Percentiles rank a stretch among this genome's conserved stretches.
Evolutionary conservation across 2,888 invertebrate species (phyloP).

Genomic region (Glaucopsyche alexis): DNA sequence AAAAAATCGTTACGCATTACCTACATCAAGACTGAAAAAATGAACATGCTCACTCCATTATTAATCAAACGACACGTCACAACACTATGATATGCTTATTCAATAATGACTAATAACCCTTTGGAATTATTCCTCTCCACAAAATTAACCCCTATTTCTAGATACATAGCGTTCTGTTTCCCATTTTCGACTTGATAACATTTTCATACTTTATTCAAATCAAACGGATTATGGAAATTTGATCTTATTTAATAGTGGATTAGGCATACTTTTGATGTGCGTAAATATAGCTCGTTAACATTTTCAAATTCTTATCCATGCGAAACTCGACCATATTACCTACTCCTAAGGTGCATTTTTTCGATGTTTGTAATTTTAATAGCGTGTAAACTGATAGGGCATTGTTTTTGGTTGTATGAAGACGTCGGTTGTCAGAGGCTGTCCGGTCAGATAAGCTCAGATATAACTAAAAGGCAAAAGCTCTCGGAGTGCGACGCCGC

Average conservation of each 20-base stretch:
- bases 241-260: conserved; percentile 9
- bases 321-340: conserved; percentile 34
- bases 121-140: conserved; percentile 16
- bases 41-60: conserved; percentile 73
- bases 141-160: not conserved
- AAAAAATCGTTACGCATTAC: conserved; percentile 62
- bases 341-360: conserved; percentile 34
- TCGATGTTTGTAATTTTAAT: conserved; percentile 51
- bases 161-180: not conserved
- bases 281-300: not conserved
- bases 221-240: not conserved
- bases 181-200: not conserved
- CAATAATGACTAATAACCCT: conserved; percentile 71
- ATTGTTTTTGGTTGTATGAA: conserved; percentile 70
- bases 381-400: conserved; percentile 64
- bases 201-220: conserved; percentile 18
- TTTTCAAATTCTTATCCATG: not conserved
- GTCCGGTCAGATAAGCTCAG: conserved; percentile 43
- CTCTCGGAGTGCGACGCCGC: conserved; percentile 2
- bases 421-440: conserved; percentile 70
- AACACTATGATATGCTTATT: conserved; percentile 76
- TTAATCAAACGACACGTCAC: conserved; percentile 77
- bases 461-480: conserved; percentile 12
- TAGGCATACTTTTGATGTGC: conserved; percentile 14
- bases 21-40: conserved; percentile 57